Evolutionary conservation across 2,113 vertebrate species (phyloP), one percentile per base, ranked within the genome.

Genomic region (Dicaeum eximium): DNA sequence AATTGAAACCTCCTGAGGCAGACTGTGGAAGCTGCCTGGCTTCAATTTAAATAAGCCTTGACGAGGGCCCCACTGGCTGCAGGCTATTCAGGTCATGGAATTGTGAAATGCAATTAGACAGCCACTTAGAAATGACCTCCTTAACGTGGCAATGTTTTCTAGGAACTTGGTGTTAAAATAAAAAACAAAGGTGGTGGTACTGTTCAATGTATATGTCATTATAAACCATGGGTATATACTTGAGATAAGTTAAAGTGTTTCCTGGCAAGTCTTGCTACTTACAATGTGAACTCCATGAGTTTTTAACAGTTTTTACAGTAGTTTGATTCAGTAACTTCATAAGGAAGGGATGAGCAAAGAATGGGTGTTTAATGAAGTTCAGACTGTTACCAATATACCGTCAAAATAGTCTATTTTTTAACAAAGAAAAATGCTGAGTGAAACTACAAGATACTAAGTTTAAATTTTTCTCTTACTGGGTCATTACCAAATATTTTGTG

Each of bases 41-140:
- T 75, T 77, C 70, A n/a, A 21, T 87, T 47, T 56, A 83, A 91
- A 84, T 80, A 75, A 90, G 25, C 33, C 25, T 80, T 94, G 80
- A 87, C 1, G 7, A 37, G 37, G 37, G 15, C 33, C 58, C 22
- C 37, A 3, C 18, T 66, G 65, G 38, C 73, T 94, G 72, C 44
- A 57, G 86, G 92, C 56, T 56, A 27, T 54, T 78, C 25, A 53
- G 66, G 56, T 80, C 92, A 60, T 3, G 22, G 53, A 92, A 71
- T 13, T 92, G 78, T 67, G 72, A 95, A 96, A 96, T 80, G 38
- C 74, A 94, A 92, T 95, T 95, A 95, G 73, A 90, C 54, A 90
- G 44, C 37, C 69, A 75, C 57, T 93, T 95, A 96, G 53, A 89
- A 60, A 86, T 79, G 14, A 66, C 62, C 57, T 82, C 47, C 71